Percentiles rank a stretch among this genome's conserved stretches.
Conservation (phyloP, 37 sponge, comb jelly and placozoan genomes). For the Beroe ovata region DNA sequence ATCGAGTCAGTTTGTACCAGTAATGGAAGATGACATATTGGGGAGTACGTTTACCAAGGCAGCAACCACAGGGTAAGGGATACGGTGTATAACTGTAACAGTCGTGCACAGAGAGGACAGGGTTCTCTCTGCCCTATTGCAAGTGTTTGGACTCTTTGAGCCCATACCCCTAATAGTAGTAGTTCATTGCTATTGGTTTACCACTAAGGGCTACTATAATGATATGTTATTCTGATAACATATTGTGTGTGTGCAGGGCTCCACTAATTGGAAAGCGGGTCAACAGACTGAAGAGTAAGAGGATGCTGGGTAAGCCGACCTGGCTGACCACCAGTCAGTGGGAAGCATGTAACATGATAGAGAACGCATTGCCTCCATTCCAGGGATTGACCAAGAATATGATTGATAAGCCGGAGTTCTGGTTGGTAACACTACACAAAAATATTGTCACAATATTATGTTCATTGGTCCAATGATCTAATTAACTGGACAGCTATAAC, state of each 20-base stretch:
- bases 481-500: no score
- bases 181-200: no score
- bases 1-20: slow-evolving; percentile 42
- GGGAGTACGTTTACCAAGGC: slow-evolving; percentile 3
- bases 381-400: slow-evolving; percentile 66
- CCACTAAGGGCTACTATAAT: no score
- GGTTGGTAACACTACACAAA: neutral
- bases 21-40: slow-evolving; percentile 57
- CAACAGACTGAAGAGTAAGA: slow-evolving; percentile 36
- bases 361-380: slow-evolving; percentile 36
- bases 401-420: slow-evolving; percentile 46
- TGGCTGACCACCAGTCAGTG: slow-evolving; percentile 50
- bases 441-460: neutral
- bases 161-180: no score
- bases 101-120: no score
- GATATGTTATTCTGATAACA: no score
- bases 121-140: no score
- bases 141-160: no score
- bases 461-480: neutral
- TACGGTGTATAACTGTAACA: no score
- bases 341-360: slow-evolving; percentile 56
- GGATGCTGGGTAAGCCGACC: slow-evolving; percentile 41
- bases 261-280: neutral
- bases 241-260: no score
- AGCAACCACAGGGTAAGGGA: no score